Evolutionary conservation across 2,888 invertebrate species (phyloP).

Genomic region (Subacronicta megacephala): DNA sequence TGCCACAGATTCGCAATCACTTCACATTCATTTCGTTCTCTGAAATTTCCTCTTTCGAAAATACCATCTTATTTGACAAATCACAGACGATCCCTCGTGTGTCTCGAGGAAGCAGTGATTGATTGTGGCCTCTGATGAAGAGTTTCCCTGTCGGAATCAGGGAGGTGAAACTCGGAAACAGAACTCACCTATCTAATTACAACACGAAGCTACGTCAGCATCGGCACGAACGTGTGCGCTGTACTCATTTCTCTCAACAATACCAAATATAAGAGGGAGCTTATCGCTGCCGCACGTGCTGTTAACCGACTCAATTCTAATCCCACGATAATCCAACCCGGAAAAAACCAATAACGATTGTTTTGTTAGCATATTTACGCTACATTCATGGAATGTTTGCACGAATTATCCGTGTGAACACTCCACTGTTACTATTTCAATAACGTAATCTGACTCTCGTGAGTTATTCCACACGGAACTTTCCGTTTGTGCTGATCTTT

Average conservation of each 20-base stretch:
- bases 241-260: constrained; percentile 68
- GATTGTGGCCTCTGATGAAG: constrained; percentile 70
- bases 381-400: constrained; percentile 77
- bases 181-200: constrained; percentile 73
- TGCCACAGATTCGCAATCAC: constrained; percentile 64
- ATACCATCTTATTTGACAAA: constrained; percentile 67
- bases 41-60: constrained; percentile 62
- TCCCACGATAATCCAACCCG: constrained; percentile 83
- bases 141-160: constrained; percentile 69
- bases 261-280: constrained; percentile 61
- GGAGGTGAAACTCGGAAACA: constrained; percentile 73
- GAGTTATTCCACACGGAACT: constrained; percentile 66
- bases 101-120: constrained; percentile 68
- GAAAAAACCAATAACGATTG: constrained; percentile 85
- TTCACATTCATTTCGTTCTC: constrained; percentile 60
- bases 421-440: constrained; percentile 72
- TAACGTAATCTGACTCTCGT: constrained; percentile 72
- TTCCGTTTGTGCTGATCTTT: constrained; percentile 60
- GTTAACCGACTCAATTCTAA: constrained; percentile 70
- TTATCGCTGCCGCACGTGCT: constrained; percentile 79
- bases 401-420: constrained; percentile 77
- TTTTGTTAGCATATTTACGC: constrained; percentile 79
- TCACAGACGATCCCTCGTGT: constrained; percentile 62
- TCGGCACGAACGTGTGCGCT: constrained; percentile 65
- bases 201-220: constrained; percentile 66